phyloP scores from a whole-genome alignment of 2,113 vertebrate species.

The Onychostoma macrolepis region DNA sequence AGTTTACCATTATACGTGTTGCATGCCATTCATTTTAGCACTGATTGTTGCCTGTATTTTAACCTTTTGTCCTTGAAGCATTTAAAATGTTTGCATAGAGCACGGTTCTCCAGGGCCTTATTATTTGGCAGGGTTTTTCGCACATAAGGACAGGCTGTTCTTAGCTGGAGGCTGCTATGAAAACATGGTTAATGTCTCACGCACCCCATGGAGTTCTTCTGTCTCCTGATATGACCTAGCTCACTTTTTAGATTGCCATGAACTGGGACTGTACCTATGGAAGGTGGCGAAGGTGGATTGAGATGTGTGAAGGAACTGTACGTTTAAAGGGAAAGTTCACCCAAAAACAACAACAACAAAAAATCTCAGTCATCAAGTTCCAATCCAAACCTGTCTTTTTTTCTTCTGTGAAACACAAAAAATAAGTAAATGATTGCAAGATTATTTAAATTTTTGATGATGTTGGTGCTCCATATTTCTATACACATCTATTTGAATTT shows the following conservation, averaged over 20 bases:
- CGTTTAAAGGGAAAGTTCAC: not conserved
- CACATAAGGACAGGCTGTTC: constrained; percentile 60
- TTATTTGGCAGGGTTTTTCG: constrained; percentile 55
- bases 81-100: constrained; percentile 53
- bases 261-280: constrained; percentile 8
- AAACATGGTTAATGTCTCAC: constrained; percentile 59
- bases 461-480: not conserved
- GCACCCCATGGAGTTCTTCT: constrained; percentile 53
- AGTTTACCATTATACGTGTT: constrained; percentile 23
- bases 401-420: not conserved
- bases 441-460: not conserved
- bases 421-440: not conserved
- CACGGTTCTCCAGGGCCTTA: constrained; percentile 52
- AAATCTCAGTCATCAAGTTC: not conserved
- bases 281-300: not conserved
- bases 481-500: not conserved
- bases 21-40: not conserved
- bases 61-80: constrained; percentile 65
- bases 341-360: not conserved
- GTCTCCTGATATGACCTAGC: constrained; percentile 51
- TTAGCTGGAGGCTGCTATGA: constrained; percentile 58
- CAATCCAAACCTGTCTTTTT: not conserved
- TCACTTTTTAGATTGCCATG: constrained; percentile 3
- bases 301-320: not conserved
- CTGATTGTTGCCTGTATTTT: constrained; percentile 46